Base-by-base conservation (phyloP, 2,797 vertebrate genomes). In the Setipinna tenuifilis region DNA sequence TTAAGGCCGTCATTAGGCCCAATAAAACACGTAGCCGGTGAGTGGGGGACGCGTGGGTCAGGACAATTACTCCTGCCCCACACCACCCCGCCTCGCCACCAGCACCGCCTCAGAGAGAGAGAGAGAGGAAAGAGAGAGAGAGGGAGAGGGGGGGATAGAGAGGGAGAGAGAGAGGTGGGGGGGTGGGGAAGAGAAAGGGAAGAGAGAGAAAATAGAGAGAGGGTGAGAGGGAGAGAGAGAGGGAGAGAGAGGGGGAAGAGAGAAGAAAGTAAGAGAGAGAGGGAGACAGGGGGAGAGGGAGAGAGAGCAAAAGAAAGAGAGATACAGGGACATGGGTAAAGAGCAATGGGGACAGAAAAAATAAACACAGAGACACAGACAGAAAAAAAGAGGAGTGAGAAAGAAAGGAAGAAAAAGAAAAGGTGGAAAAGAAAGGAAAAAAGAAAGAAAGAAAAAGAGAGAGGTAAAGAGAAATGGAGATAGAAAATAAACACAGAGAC, bases 1-100 rank as follows among this genome's bases (percentile, higher is more conserved):
- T 97, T 96, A 96, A 87, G 93, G 90, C 93, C 92, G 91, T 93
- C 93, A 96, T 96, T 96, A 96, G 89, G 89, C 87, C 87, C 90
- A 87, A 89, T 92, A 90, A 92, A 91, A 87, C 89, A 86, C 31
- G 75, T 25, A 82, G 86, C 83, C 84, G 81, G 87, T 90, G 85
- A 80, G 82, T 83, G 78, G 86, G 85, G 80, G 68, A 86, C 86
- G 83, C 82, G 83, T 87, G 84, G 85, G 84, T 85, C 84, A 85
- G 84, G 88, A 85, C 88, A 89, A 91, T 91, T 90, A 90, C 68
- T 75, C 62, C 62, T 28, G 23, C 62, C 62, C 0, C 23, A 23
- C 62, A 28, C 23, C 62, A 17, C 3, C 81, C 85, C 83, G 82
- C 84, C 62, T 11, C 28, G 62, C 10, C 41, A 84, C 83, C 41